phyloP scores from a whole-genome alignment of 2,113 vertebrate species.

The Desmodus rotundus region DNA sequence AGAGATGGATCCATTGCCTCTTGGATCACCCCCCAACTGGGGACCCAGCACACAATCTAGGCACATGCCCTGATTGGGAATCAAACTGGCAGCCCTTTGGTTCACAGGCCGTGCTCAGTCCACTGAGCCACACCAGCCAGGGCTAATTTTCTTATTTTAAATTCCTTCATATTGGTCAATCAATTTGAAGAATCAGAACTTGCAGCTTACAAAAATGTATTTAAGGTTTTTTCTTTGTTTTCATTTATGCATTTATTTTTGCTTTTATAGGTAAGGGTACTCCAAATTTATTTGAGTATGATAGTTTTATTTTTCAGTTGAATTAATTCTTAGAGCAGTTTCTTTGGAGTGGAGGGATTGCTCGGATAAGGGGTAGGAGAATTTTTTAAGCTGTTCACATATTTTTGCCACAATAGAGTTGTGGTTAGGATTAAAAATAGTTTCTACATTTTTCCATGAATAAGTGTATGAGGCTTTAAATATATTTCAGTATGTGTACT shows the following conservation, averaged over 20 bases:
- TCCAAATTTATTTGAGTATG: not conserved
- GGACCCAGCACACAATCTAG: too few relatives aligned
- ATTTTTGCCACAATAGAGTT: conserved; percentile 28
- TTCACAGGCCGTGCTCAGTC: too few relatives aligned
- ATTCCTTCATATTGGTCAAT: not conserved
- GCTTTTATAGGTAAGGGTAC: not conserved
- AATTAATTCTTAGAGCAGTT: conserved; percentile 7
- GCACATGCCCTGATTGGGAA: too few relatives aligned
- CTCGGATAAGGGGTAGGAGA: not conserved
- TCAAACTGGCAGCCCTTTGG: too few relatives aligned
- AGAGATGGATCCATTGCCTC: too few relatives aligned
- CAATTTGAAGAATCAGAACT: conserved; percentile 1
- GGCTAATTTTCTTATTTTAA: not conserved
- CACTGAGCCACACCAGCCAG: too few relatives aligned
- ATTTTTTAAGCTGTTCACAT: conserved; percentile 10
- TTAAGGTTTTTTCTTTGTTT: not conserved
- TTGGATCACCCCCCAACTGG: too few relatives aligned
- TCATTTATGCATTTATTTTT: not conserved
- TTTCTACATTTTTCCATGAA: conserved; percentile 14
- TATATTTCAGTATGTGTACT: not conserved
- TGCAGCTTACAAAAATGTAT: not conserved
- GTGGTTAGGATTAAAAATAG: conserved; percentile 39
- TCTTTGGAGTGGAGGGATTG: not conserved
- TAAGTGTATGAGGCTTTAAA: conserved; percentile 23
- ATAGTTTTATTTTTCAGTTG: conserved; percentile 18